Evolutionary conservation across 2,888 invertebrate genomes (phyloP).

Genomic region (Ephialtes manifestator): DNA sequence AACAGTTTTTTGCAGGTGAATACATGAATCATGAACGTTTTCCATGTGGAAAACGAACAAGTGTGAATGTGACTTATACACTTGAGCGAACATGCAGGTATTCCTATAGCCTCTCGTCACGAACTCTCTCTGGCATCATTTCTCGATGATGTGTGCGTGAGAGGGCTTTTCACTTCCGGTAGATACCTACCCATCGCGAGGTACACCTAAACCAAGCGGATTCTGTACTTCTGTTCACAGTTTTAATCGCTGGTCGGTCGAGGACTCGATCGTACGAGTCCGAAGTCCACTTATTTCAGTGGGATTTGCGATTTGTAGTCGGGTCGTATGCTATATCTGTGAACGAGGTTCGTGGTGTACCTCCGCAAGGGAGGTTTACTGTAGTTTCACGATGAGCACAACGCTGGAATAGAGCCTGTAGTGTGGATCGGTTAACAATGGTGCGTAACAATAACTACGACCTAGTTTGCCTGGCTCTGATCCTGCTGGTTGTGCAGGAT

Average conservation of each 20-base stretch:
- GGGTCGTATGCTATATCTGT: neutral
- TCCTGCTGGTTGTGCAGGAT: constrained; percentile 63
- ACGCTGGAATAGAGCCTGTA: constrained; percentile 3
- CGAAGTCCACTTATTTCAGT: constrained; percentile 3
- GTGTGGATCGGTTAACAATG: constrained; percentile 63
- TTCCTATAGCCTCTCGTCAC: neutral
- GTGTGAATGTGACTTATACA: constrained; percentile 15
- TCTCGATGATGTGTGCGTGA: neutral
- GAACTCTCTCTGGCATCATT: neutral
- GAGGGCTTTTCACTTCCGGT: constrained; percentile 20
- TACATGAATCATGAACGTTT: neutral
- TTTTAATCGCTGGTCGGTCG: constrained; percentile 30
- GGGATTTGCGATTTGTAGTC: constrained; percentile 23
- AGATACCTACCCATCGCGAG: constrained; percentile 2
- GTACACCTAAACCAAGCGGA: neutral
- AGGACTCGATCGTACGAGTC: constrained; percentile 12
- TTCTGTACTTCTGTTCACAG: neutral
- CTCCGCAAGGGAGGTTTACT: neutral
- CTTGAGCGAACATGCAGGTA: neutral
- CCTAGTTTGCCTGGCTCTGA: constrained; percentile 64
- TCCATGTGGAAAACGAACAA: neutral
- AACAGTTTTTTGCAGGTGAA: neutral
- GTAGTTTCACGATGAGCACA: constrained; percentile 23
- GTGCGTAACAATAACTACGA: constrained; percentile 72
- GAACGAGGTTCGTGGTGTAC: neutral